phyloP scores from a whole-genome alignment of 2,113 vertebrate species.

The Phylloscopus trochiloides region DNA sequence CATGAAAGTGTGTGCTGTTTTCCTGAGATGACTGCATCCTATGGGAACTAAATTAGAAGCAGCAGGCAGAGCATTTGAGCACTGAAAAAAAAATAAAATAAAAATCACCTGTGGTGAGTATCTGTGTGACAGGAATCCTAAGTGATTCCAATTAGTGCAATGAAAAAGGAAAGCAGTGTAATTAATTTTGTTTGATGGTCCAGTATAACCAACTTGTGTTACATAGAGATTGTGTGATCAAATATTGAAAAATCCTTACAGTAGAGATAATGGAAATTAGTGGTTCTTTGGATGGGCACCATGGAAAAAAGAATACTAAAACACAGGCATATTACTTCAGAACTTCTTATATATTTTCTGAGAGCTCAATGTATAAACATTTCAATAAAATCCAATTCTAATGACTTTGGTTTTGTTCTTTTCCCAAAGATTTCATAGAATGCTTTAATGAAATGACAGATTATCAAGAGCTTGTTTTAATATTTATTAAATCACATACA shows the following conservation, averaged over 20 bases:
- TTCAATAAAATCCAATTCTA: not conserved
- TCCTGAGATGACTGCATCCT: not conserved
- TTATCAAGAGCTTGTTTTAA: not conserved
- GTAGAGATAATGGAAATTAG: not conserved
- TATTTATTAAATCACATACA: not conserved
- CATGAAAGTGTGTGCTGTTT: conserved; percentile 14
- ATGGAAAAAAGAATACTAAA: not conserved
- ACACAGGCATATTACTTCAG: not conserved
- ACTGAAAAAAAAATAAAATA: not conserved
- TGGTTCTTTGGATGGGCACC: not conserved
- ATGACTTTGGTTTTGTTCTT: not conserved
- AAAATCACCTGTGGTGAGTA: not conserved
- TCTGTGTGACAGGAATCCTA: not conserved
- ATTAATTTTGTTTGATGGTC: not conserved
- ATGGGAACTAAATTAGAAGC: not conserved
- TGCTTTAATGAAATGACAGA: not conserved
- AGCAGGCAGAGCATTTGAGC: not conserved
- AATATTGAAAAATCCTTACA: not conserved
- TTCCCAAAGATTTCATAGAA: not conserved
- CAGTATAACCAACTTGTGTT: not conserved
- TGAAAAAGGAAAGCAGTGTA: not conserved
- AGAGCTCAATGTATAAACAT: not conserved
- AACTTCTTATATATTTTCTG: not conserved
- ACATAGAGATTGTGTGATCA: not conserved
- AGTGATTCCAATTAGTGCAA: not conserved